Conservation (phyloP, 1,140 invertebrate species). For the Heliconius congener region DNA sequence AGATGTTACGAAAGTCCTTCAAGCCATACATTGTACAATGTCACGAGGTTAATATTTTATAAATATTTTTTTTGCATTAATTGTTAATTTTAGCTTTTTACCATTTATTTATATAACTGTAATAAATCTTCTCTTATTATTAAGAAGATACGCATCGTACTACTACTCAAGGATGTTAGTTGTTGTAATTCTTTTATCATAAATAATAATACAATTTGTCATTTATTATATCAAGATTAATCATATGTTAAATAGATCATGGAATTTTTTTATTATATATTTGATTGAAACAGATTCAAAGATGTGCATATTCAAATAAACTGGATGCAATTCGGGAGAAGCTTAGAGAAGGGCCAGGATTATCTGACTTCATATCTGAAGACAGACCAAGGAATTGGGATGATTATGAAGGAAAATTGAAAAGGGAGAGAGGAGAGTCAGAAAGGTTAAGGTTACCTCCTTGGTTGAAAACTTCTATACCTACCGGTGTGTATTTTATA, state of each 20-base stretch:
- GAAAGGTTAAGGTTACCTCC: slow-evolving; percentile 94
- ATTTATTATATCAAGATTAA: neutral
- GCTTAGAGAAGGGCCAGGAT: slow-evolving; percentile 83
- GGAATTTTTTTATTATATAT: neutral
- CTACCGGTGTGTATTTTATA: slow-evolving; percentile 85
- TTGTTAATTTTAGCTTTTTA: slow-evolving; percentile 8
- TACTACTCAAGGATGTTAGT: neutral
- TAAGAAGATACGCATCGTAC: neutral
- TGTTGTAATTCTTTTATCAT: no score
- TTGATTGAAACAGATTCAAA: slow-evolving; percentile 49
- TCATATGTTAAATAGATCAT: neutral
- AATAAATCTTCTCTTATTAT: neutral
- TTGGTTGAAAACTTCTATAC: slow-evolving; percentile 98
- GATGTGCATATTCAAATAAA: slow-evolving; percentile 68
- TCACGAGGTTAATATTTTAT: slow-evolving; percentile 47
- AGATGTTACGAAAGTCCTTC: slow-evolving; percentile 60
- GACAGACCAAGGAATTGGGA: slow-evolving; percentile 83
- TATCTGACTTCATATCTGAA: slow-evolving; percentile 85
- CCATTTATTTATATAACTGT: neutral
- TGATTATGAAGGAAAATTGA: slow-evolving; percentile 91
- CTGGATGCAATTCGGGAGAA: slow-evolving; percentile 83
- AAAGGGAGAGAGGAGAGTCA: slow-evolving; percentile 90
- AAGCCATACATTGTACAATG: slow-evolving; percentile 46
- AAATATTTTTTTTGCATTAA: neutral
- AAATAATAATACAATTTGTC: neutral